phyloP scores from a whole-genome alignment of 2,797 vertebrate genomes.

The Pantherophis vulpinus region DNA sequence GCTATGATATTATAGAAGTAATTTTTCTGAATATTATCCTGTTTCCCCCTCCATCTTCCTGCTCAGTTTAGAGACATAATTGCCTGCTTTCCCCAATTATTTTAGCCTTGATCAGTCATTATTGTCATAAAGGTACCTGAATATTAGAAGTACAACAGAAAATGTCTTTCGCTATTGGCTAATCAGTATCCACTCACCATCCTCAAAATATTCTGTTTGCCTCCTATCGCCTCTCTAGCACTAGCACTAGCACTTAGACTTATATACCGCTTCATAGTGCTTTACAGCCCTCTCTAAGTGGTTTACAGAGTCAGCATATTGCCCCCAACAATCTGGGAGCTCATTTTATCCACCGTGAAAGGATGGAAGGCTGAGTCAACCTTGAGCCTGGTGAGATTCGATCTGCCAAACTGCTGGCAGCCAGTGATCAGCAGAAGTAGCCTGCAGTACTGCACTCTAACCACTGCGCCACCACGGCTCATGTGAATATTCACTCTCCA shows the following conservation, averaged over 20 bases:
- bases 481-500: background rate
- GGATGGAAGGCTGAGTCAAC: too few relatives aligned
- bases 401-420: too few relatives aligned
- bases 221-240: background rate
- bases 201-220: background rate
- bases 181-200: background rate
- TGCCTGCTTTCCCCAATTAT: background rate
- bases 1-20: background rate
- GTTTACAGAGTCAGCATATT: too few relatives aligned
- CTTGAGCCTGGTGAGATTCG: too few relatives aligned
- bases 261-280: too few relatives aligned
- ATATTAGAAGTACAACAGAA: background rate
- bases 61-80: background rate
- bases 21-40: background rate
- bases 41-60: background rate
- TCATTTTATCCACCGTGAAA: too few relatives aligned
- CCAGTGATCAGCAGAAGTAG: too few relatives aligned
- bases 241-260: too few relatives aligned
- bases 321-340: too few relatives aligned
- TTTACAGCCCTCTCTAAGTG: too few relatives aligned
- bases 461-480: too few relatives aligned
- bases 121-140: background rate
- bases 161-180: background rate
- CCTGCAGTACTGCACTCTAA: too few relatives aligned
- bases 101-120: background rate